phyloP scores from a whole-genome alignment of 2,888 invertebrate genomes.

The Hirtodrosophila alboralis region DNA sequence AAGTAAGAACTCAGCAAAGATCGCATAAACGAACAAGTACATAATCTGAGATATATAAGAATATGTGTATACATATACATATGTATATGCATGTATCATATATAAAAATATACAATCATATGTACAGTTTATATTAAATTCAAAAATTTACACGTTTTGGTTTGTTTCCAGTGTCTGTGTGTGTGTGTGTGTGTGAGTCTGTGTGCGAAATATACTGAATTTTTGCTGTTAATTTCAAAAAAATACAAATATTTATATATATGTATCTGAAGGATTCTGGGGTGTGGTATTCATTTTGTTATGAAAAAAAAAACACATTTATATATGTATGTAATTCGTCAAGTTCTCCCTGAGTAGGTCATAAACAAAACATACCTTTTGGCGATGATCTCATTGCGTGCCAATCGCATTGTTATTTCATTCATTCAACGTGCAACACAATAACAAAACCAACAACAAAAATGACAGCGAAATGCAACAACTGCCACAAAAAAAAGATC shows the following conservation, averaged over 20 bases:
- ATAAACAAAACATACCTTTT: constrained; percentile 11
- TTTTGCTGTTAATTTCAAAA: not conserved
- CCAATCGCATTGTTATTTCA: constrained; percentile 2
- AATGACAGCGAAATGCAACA: constrained; percentile 12
- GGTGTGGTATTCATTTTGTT: constrained; percentile 17
- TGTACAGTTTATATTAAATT: constrained; percentile 7
- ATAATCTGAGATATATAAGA: not conserved
- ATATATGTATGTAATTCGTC: not conserved
- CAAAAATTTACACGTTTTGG: constrained; percentile 20
- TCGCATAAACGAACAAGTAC: constrained; percentile 6
- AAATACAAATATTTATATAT: too few relatives aligned
- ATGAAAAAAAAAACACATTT: not conserved
- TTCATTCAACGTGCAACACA: too few relatives aligned
- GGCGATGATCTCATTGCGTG: constrained; percentile 40
- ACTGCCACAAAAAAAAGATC: constrained; percentile 1
- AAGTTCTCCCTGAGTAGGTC: constrained; percentile 7
- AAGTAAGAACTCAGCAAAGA: constrained; percentile 31
- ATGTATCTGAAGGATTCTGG: constrained; percentile 1
- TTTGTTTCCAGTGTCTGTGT: not conserved
- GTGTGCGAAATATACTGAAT: not conserved
- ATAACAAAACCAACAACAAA: too few relatives aligned
- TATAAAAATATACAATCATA: not conserved
- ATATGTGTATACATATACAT: constrained; percentile 5
- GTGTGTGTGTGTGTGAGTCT: too few relatives aligned
- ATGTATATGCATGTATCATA: not conserved